Evolutionary conservation across 1,140 invertebrate genomes (phyloP).

Genomic region (Trinorchestia longiramus): DNA sequence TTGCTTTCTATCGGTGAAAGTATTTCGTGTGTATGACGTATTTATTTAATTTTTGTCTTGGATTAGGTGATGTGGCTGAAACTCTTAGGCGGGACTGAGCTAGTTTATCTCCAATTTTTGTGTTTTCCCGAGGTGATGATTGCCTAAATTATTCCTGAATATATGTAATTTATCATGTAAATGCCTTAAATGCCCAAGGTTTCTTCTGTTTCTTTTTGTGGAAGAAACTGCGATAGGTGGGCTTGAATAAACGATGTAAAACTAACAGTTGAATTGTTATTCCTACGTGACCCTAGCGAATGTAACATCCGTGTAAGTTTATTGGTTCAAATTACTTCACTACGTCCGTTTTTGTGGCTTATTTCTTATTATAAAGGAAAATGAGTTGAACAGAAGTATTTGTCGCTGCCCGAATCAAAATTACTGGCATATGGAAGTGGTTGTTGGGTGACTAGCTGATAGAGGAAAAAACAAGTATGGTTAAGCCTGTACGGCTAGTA

Average conservation of each 20-base stretch:
- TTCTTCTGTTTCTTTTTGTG: conserved; percentile 54
- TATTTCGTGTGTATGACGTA: conserved; percentile 35
- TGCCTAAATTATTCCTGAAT: conserved; percentile 49
- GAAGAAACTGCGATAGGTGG: conserved; percentile 47
- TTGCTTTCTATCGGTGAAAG: background rate
- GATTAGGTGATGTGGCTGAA: background rate
- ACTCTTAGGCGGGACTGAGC: conserved; percentile 14
- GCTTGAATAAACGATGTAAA: conserved; percentile 48
- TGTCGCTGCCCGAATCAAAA: no score
- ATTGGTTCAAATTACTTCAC: no score
- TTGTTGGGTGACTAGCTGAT: no score
- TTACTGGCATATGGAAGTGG: no score
- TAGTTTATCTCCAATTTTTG: background rate
- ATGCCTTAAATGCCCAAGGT: conserved; percentile 52
- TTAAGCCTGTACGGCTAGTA: no score
- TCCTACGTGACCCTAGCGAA: background rate
- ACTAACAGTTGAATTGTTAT: background rate
- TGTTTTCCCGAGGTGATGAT: conserved; percentile 34
- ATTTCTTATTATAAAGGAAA: no score
- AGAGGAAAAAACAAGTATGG: no score
- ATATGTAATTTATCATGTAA: conserved; percentile 55
- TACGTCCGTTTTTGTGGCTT: no score
- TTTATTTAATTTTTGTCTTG: conserved; percentile 46
- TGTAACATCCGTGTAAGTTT: background rate
- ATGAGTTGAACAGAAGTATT: no score